Conservation (phyloP, 2,113 vertebrate genomes). For the Fregata magnificens region DNA sequence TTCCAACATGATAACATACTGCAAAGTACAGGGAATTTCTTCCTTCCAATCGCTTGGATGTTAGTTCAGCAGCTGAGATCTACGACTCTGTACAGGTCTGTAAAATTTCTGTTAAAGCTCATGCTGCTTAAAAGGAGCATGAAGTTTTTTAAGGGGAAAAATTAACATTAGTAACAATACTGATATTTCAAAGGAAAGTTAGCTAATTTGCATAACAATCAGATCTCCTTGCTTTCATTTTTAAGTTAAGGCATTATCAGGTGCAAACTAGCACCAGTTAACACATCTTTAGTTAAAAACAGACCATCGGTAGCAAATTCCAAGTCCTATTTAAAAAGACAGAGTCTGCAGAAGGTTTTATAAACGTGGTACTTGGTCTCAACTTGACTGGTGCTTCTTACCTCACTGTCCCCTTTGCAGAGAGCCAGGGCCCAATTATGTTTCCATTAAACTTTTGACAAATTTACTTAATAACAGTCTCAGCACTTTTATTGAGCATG, state of each 20-base stretch:
- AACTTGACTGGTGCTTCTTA: conserved; percentile 78
- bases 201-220: conserved; percentile 65
- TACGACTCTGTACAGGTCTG: conserved; percentile 53
- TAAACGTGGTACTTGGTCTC: conserved; percentile 61
- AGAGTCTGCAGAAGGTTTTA: conserved; percentile 63
- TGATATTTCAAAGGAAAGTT: conserved; percentile 49
- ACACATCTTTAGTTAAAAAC: conserved; percentile 55
- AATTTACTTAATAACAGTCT: conserved; percentile 85
- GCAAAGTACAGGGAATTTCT: conserved; percentile 20
- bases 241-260: conserved; percentile 69
- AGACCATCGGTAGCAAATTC: conserved; percentile 62
- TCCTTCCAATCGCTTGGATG: neutral
- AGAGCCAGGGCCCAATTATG: conserved; percentile 67
- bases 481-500: conserved; percentile 88
- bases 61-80: conserved; percentile 48
- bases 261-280: conserved; percentile 55
- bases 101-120: conserved; percentile 9
- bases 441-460: conserved; percentile 80
- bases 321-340: conserved; percentile 47
- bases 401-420: conserved; percentile 64
- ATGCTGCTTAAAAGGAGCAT: neutral
- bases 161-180: conserved; percentile 52
- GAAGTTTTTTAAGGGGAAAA: conserved; percentile 13
- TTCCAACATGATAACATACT: conserved; percentile 28
- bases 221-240: conserved; percentile 59